Evolutionary conservation across 2,888 invertebrate genomes (phyloP).

Genomic region (Philereme vetulata): DNA sequence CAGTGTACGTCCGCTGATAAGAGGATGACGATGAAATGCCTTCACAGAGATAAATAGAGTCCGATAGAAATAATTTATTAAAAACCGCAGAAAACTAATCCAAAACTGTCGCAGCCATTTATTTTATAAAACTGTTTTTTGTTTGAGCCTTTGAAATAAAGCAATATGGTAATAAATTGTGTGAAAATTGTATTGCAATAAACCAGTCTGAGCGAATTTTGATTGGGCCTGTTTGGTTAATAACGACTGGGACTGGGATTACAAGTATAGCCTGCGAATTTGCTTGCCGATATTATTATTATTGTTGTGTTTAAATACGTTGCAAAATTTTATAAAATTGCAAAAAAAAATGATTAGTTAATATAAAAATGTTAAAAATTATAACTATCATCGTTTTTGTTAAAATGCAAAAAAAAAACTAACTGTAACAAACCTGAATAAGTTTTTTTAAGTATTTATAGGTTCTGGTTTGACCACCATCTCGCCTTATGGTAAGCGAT

Average conservation of each 20-base stretch:
- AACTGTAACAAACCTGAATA: too few relatives aligned
- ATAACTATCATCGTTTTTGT: too few relatives aligned
- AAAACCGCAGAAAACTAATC: not conserved
- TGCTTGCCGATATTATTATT: not conserved
- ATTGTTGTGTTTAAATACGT: not conserved
- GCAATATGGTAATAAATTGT: slow-evolving; percentile 22
- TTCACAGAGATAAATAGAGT: too few relatives aligned
- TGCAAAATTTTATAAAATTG: too few relatives aligned
- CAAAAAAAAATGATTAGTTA: too few relatives aligned
- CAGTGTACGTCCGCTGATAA: too few relatives aligned
- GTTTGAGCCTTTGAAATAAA: slow-evolving; percentile 8
- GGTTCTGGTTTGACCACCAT: too few relatives aligned
- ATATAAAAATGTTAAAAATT: too few relatives aligned
- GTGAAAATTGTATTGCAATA: slow-evolving; percentile 25
- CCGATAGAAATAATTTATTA: not conserved
- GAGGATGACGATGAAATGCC: not conserved
- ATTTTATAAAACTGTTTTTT: slow-evolving; percentile 9
- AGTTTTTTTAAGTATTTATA: too few relatives aligned
- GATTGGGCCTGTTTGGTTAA: slow-evolving; percentile 27
- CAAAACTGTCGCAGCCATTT: not conserved
- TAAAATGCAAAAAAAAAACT: too few relatives aligned
- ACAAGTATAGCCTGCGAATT: not conserved
- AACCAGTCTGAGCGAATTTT: slow-evolving; percentile 13
- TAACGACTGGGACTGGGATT: slow-evolving; percentile 6
- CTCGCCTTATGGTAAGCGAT: too few relatives aligned